These are phyloP conservation scores for Choloepus hoffmanni DNA, from an alignment of 2,113 vertebrate species.

Conservation along the genomic window DNA sequence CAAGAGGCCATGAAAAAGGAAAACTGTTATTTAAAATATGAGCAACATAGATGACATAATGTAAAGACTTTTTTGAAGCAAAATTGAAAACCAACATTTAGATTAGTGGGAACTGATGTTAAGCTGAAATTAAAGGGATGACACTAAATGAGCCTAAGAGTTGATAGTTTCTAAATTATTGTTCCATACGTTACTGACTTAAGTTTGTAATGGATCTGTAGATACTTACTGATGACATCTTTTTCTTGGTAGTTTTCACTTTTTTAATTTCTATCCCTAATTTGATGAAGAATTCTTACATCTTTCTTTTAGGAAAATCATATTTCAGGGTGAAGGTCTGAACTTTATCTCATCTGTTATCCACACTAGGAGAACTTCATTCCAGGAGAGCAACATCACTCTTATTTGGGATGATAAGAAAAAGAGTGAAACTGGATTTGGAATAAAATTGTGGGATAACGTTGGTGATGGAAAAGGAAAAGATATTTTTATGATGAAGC, in stretches of 20 bases:
- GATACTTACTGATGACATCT: neutral
- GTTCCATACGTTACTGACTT: neutral
- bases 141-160: neutral
- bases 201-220: neutral
- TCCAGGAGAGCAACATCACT: neutral
- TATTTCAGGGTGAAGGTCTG: neutral
- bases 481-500: neutral
- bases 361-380: neutral
- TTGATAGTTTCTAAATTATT: neutral
- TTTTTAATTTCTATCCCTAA: slow-evolving; percentile 1
- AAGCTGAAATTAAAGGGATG: neutral
- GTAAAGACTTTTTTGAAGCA: neutral
- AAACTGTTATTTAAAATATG: neutral
- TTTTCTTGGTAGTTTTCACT: neutral
- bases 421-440: neutral
- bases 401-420: neutral
- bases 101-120: neutral
- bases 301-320: neutral
- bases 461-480: neutral
- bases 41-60: neutral
- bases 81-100: neutral
- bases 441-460: neutral
- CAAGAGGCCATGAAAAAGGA: neutral
- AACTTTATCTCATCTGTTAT: neutral
- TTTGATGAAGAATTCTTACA: neutral